phyloP scores from a whole-genome alignment of 1,140 invertebrate species.

The Popillia japonica region DNA sequence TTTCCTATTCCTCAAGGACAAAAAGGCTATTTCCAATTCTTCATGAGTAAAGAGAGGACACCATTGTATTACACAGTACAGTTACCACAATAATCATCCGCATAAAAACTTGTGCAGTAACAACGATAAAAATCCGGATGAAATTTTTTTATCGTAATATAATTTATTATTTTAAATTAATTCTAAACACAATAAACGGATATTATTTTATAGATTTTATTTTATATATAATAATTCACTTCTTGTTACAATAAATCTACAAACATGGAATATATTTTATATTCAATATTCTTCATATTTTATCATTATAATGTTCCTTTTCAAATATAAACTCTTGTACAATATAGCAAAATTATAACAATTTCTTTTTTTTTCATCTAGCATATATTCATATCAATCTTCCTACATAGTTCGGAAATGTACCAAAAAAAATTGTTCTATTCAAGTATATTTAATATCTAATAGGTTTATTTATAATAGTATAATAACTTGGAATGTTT shows the following conservation, averaged over 20 bases:
- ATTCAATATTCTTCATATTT: constrained; percentile 39
- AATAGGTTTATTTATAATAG: background rate
- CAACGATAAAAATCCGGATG: too few species aligned
- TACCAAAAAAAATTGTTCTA: background rate
- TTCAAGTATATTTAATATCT: background rate
- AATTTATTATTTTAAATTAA: too few species aligned
- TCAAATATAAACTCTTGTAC: constrained; percentile 59
- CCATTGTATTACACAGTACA: too few species aligned
- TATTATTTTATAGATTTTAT: constrained; percentile 41
- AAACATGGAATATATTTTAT: constrained; percentile 59
- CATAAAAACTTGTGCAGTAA: too few species aligned
- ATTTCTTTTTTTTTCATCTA: constrained; percentile 48
- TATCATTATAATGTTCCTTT: background rate
- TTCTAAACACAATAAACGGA: too few species aligned
- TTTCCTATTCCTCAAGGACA: too few species aligned
- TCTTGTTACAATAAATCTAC: constrained; percentile 57
- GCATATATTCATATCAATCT: background rate
- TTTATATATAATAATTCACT: constrained; percentile 49
- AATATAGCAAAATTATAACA: constrained; percentile 59
- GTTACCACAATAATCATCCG: too few species aligned
- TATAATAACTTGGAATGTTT: background rate
- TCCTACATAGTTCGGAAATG: background rate
- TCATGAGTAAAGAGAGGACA: too few species aligned
- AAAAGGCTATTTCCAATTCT: too few species aligned
- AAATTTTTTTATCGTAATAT: too few species aligned